These are phyloP conservation scores for Octopus sinensis DNA, from an alignment of 1,140 invertebrate species.

Conservation along the genomic window DNA sequence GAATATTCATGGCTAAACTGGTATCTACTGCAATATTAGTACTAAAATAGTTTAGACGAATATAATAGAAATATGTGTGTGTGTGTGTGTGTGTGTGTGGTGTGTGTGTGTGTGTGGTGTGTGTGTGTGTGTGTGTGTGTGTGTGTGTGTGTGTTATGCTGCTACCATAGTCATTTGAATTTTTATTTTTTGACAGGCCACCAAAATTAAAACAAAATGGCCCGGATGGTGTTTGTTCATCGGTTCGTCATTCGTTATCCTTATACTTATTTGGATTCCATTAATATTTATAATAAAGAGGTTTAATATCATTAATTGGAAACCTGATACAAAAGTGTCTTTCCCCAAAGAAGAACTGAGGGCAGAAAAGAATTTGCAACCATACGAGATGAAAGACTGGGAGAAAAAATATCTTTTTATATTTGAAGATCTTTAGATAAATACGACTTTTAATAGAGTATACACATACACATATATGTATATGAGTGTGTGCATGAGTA, in stretches of 20 bases:
- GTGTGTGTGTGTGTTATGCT: neutral
- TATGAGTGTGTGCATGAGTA: no score
- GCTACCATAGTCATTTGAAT: neutral
- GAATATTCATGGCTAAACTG: conserved; percentile 55
- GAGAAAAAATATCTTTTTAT: conserved; percentile 24
- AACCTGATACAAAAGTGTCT: conserved; percentile 29
- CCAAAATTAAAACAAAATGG: conserved; percentile 69
- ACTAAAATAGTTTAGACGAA: conserved; percentile 24
- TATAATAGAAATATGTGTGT: conserved; percentile 9
- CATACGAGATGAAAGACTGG: conserved; percentile 27
- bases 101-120: neutral
- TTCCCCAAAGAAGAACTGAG: conserved; percentile 35
- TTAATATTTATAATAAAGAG: conserved; percentile 60
- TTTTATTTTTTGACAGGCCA: conserved; percentile 63
- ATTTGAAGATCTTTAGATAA: neutral
- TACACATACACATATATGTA: no score
- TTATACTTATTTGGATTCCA: conserved; percentile 81
- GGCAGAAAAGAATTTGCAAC: conserved; percentile 30
- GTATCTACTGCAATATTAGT: conserved; percentile 24
- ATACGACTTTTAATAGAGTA: no score
- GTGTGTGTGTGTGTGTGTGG: neutral
- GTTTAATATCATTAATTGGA: conserved; percentile 24
- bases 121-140: conserved; percentile 21
- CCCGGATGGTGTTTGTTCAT: conserved; percentile 82
- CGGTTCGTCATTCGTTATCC: conserved; percentile 72